phyloP scores from a whole-genome alignment of 1,140 invertebrate species.

The Notospermus geniculatus region DNA sequence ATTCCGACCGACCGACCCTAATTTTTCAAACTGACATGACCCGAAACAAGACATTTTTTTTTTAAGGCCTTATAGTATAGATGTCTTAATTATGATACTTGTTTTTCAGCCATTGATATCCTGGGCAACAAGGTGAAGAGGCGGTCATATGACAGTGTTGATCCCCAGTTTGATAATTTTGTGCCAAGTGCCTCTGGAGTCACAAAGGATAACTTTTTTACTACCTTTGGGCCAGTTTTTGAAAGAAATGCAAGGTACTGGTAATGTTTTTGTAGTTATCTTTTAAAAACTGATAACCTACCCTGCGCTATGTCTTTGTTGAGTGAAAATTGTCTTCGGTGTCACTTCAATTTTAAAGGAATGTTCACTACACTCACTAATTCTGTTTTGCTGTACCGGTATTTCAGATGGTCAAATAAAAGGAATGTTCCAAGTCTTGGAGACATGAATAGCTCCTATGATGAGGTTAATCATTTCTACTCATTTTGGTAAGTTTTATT shows the following conservation, averaged over 20 bases:
- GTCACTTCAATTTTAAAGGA: no score
- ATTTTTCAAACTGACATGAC: no score
- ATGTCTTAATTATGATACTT: no score
- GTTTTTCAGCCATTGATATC: slow-evolving; percentile 76
- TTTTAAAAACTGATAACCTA: no score
- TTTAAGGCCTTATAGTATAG: no score
- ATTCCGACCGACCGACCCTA: no score
- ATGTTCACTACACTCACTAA: no score
- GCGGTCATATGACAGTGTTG: slow-evolving; percentile 92
- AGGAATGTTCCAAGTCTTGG: slow-evolving; percentile 83
- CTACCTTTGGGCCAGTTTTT: slow-evolving; percentile 78
- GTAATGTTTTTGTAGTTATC: background rate
- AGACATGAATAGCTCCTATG: slow-evolving; percentile 63
- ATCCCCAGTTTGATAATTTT: slow-evolving; percentile 88
- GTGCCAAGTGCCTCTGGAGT: slow-evolving; percentile 69
- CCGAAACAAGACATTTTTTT: no score
- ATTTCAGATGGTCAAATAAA: slow-evolving; percentile 84
- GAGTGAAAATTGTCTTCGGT: no score
- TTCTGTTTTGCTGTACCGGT: background rate
- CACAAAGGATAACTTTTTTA: slow-evolving; percentile 81
- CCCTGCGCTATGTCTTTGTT: no score
- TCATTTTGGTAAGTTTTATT: slow-evolving; percentile 61
- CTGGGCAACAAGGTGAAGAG: slow-evolving; percentile 78
- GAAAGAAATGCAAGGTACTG: slow-evolving; percentile 69
- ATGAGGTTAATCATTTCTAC: slow-evolving; percentile 62